phyloP scores from a whole-genome alignment of 1,140 invertebrate genomes.

The Steinernema feltiae region DNA sequence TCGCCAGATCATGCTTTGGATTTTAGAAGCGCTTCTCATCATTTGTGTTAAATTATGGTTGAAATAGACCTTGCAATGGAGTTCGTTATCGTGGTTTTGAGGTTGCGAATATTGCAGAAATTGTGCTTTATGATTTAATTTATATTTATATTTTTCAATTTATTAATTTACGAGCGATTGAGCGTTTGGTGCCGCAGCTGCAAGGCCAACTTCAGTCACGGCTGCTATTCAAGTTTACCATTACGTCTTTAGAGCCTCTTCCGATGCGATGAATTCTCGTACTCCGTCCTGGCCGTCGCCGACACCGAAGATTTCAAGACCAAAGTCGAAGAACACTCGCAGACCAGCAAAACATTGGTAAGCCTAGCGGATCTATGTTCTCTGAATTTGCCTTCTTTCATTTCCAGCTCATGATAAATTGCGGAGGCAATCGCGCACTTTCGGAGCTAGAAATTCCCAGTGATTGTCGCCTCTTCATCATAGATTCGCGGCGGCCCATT shows the following conservation, averaged over 20 bases:
- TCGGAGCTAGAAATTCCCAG: neutral
- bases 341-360: neutral
- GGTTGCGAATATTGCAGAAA: too few species aligned
- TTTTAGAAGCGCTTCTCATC: too few species aligned
- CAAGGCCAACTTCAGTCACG: too few species aligned
- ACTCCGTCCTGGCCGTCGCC: neutral
- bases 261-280: neutral
- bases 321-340: neutral
- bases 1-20: too few species aligned
- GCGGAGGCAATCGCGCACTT: neutral
- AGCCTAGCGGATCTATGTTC: neutral
- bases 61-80: too few species aligned
- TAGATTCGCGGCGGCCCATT: neutral
- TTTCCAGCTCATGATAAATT: neutral
- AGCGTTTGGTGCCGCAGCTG: too few species aligned
- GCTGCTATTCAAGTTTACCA: too few species aligned
- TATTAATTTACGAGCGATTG: too few species aligned
- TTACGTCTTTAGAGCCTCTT: constrained; percentile 9
- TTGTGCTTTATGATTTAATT: too few species aligned
- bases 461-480: neutral
- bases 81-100: too few species aligned
- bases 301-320: neutral
- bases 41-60: too few species aligned
- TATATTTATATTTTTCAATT: too few species aligned
- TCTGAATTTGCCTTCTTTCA: neutral